Conservation (phyloP, 2,888 invertebrate species). For the Acleris holmiana region DNA sequence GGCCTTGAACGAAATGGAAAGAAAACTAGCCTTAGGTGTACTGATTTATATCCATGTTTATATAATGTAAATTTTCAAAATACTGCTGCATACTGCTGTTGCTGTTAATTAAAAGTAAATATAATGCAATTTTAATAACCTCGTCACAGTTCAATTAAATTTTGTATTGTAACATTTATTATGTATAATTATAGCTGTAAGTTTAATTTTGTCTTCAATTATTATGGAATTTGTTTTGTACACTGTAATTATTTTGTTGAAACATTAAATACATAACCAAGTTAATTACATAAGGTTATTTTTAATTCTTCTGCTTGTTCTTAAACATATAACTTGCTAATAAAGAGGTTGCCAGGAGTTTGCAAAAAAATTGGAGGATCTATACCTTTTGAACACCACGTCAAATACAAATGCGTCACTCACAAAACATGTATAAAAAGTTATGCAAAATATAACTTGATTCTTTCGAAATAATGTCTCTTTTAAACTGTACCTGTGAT, state of each 20-base stretch:
- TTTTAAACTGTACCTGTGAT: too few relatives aligned
- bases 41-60: not conserved
- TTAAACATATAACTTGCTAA: too few relatives aligned
- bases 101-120: too few relatives aligned
- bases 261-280: not conserved
- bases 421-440: too few relatives aligned
- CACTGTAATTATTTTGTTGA: conserved; percentile 4
- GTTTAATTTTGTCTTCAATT: conserved; percentile 8
- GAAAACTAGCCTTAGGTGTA: not conserved
- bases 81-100: too few relatives aligned
- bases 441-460: too few relatives aligned
- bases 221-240: conserved; percentile 9
- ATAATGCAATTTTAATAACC: not conserved
- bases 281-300: not conserved
- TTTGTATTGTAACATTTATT: conserved; percentile 12
- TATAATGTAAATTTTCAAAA: not conserved
- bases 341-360: too few relatives aligned
- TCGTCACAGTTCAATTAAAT: conserved; percentile 6
- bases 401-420: too few relatives aligned
- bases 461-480: too few relatives aligned
- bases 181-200: conserved; percentile 14
- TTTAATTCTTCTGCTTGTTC: not conserved
- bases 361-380: too few relatives aligned
- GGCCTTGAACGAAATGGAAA: conserved; percentile 1
- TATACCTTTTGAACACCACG: too few relatives aligned